phyloP scores from a whole-genome alignment of 2,888 invertebrate genomes.

The Cyclophora albipunctata region DNA sequence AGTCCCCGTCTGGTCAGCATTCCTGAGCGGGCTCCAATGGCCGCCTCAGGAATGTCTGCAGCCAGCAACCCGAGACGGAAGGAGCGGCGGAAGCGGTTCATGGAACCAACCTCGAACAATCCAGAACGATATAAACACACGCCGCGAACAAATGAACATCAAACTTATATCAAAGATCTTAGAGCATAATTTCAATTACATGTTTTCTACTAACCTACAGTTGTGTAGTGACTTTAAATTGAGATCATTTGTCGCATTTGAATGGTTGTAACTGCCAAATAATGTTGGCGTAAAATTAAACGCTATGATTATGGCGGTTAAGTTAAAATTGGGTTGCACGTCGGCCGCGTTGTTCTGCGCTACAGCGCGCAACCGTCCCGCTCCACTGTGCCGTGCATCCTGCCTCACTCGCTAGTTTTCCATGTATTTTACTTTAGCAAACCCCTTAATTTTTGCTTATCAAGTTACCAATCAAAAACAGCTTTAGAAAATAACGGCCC shows the following conservation, averaged over 20 bases:
- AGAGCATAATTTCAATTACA: conserved; percentile 6
- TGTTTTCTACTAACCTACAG: conserved; percentile 2
- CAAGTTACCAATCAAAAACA: conserved; percentile 3
- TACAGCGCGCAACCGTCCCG: conserved; percentile 67
- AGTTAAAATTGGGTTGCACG: too few relatives aligned
- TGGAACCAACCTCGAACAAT: conserved; percentile 35
- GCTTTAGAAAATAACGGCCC: conserved; percentile 1
- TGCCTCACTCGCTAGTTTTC: conserved; percentile 57
- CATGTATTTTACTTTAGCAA: conserved; percentile 36
- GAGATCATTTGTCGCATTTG: too few relatives aligned
- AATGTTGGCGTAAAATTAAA: too few relatives aligned
- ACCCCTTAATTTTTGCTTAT: conserved; percentile 22
- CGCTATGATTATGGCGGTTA: too few relatives aligned
- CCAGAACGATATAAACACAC: conserved; percentile 19
- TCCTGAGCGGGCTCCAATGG: conserved; percentile 58
- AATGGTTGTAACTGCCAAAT: too few relatives aligned
- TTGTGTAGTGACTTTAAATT: too few relatives aligned
- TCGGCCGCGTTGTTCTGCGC: conserved; percentile 45
- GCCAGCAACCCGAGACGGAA: conserved; percentile 73
- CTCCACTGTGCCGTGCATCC: conserved; percentile 71
- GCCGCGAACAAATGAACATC: conserved; percentile 12
- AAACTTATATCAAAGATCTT: conserved; percentile 11
- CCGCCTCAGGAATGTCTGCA: conserved; percentile 62
- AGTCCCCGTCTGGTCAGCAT: conserved; percentile 58
- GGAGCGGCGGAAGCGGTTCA: conserved; percentile 73